These are phyloP conservation scores for Homalodisca vitripennis DNA, from an alignment of 1,140 invertebrate genomes.

Conservation along the genomic window DNA sequence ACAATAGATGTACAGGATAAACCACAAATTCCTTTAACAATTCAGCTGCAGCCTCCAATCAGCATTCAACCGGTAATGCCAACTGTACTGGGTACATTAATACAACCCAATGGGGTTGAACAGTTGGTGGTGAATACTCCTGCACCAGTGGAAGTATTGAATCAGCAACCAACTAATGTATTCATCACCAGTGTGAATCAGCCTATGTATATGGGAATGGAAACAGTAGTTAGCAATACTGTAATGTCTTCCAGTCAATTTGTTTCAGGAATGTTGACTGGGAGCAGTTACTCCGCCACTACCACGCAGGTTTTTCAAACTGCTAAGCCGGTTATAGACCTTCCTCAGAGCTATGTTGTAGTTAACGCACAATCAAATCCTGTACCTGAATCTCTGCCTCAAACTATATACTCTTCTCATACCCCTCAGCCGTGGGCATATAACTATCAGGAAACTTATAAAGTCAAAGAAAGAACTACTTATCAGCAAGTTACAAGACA, in stretches of 20 bases:
- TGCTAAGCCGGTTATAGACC: slow-evolving; percentile 73
- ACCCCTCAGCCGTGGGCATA: slow-evolving; percentile 30
- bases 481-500: slow-evolving; percentile 35
- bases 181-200: slow-evolving; percentile 59
- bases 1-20: slow-evolving; percentile 63
- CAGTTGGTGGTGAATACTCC: slow-evolving; percentile 58
- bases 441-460: slow-evolving; percentile 34
- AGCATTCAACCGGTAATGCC: slow-evolving; percentile 51
- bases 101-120: slow-evolving; percentile 57
- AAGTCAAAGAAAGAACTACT: slow-evolving; percentile 24
- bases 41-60: slow-evolving; percentile 48
- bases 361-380: slow-evolving; percentile 53
- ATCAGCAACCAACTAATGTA: slow-evolving; percentile 32
- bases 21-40: slow-evolving; percentile 51
- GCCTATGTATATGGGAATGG: slow-evolving; percentile 76
- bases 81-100: slow-evolving; percentile 61
- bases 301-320: slow-evolving; percentile 81
- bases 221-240: slow-evolving; percentile 81
- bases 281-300: slow-evolving; percentile 75
- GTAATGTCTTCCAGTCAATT: slow-evolving; percentile 83
- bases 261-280: slow-evolving; percentile 57
- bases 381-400: slow-evolving; percentile 37
- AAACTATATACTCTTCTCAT: slow-evolving; percentile 5
- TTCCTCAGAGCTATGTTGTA: slow-evolving; percentile 58
- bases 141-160: slow-evolving; percentile 67